phyloP scores from a whole-genome alignment of 1,140 invertebrate species.

The Halictus rubicundus region DNA sequence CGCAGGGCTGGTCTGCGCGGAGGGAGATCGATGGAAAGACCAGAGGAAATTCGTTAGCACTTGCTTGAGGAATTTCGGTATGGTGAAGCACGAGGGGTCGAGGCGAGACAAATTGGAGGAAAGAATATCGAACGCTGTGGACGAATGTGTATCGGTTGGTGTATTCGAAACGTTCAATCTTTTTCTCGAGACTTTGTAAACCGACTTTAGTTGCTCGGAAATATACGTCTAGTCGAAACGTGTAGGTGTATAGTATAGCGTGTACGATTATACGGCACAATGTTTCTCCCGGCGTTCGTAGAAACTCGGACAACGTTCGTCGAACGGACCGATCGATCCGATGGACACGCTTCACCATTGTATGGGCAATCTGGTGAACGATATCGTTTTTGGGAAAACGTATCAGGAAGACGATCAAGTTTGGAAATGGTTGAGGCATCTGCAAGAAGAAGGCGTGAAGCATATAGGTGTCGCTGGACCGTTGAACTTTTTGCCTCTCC shows the following conservation, averaged over 20 bases:
- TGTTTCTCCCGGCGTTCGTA: no score
- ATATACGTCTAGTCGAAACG: no score
- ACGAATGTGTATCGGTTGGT: conserved; percentile 83
- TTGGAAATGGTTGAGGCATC: conserved; percentile 87
- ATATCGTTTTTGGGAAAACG: conserved; percentile 87
- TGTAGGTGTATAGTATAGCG: no score
- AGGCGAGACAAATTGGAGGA: conserved; percentile 85
- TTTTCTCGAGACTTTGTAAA: not conserved
- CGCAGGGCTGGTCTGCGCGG: conserved; percentile 90
- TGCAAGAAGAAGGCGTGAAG: conserved; percentile 90
- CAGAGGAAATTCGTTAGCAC: conserved; percentile 88
- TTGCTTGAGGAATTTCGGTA: conserved; percentile 89
- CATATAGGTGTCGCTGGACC: conserved; percentile 89
- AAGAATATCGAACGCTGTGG: conserved; percentile 84
- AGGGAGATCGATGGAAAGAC: conserved; percentile 91
- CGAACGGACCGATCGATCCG: conserved; percentile 76
- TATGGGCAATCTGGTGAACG: conserved; percentile 89
- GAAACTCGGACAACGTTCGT: conserved; percentile 67
- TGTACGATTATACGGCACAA: no score
- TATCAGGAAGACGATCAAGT: conserved; percentile 85
- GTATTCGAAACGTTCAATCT: conserved; percentile 29
- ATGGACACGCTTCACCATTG: conserved; percentile 83
- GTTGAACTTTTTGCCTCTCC: conserved; percentile 90
- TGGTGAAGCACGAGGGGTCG: conserved; percentile 83
- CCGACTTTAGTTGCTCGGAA: not conserved